Conservation (phyloP, 2,113 vertebrate genomes). For the Leptobrachium ailaonicum region DNA sequence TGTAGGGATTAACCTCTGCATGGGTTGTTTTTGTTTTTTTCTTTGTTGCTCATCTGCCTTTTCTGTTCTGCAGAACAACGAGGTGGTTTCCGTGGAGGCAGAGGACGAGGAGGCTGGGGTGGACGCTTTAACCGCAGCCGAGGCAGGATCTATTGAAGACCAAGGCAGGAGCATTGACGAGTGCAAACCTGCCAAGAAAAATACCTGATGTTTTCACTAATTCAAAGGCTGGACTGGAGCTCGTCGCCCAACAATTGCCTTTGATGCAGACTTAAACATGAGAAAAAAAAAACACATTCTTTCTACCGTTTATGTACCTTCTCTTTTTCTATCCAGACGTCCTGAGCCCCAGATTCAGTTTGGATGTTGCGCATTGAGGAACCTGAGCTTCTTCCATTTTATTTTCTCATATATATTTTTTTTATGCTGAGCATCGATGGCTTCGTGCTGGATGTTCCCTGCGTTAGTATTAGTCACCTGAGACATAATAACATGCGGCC, state of each 20-base stretch:
- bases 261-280: conserved; percentile 64
- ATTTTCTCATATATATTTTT: no score
- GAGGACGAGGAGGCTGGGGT: conserved; percentile 87
- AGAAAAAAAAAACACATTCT: conserved; percentile 63
- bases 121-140: conserved; percentile 85
- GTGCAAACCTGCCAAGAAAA: conserved; percentile 31
- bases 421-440: not conserved
- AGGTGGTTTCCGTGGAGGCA: conserved; percentile 89
- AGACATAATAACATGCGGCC: not conserved
- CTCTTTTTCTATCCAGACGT: conserved; percentile 71
- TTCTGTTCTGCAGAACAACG: conserved; percentile 83
- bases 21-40: no score
- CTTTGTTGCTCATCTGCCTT: not conserved
- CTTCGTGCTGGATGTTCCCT: not conserved
- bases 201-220: conserved; percentile 34
- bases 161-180: conserved; percentile 59
- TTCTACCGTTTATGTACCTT: conserved; percentile 84
- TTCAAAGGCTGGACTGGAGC: conserved; percentile 50
- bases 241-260: conserved; percentile 70
- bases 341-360: not conserved
- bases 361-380: not conserved
- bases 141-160: conserved; percentile 87
- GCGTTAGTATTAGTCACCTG: not conserved
- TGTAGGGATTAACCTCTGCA: no score
- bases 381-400: conserved; percentile 6